phyloP scores from a whole-genome alignment of 2,888 invertebrate genomes.

The Pandemis heparana region DNA sequence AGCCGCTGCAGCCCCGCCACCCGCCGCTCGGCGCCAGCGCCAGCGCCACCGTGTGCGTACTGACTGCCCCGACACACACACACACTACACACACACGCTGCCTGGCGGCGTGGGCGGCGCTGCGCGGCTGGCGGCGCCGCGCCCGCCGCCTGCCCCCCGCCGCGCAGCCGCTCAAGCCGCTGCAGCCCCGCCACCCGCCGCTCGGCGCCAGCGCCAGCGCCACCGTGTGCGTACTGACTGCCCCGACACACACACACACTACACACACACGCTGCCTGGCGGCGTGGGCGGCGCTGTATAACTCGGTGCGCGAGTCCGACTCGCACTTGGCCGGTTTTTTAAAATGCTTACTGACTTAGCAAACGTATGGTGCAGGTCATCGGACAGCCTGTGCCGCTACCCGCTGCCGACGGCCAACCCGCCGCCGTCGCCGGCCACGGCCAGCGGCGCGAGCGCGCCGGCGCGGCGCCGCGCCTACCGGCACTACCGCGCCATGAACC shows the following conservation, averaged over 20 bases:
- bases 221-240: too few relatives aligned
- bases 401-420: slow-evolving; percentile 95
- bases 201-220: slow-evolving; percentile 59
- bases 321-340: too few relatives aligned
- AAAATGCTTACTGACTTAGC: background rate
- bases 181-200: slow-evolving; percentile 47
- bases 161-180: slow-evolving; percentile 15
- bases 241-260: too few relatives aligned
- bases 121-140: slow-evolving; percentile 56
- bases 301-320: too few relatives aligned
- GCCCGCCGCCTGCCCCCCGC: slow-evolving; percentile 9
- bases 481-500: slow-evolving; percentile 92
- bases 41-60: slow-evolving; percentile 77
- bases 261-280: slow-evolving; percentile 55
- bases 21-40: slow-evolving; percentile 52
- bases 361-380: slow-evolving; percentile 71
- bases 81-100: too few relatives aligned
- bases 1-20: slow-evolving; percentile 41
- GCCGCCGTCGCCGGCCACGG: slow-evolving; percentile 93
- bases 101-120: slow-evolving; percentile 59
- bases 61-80: too few relatives aligned
- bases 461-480: slow-evolving; percentile 91
- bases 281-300: slow-evolving; percentile 59
- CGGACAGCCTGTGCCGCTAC: slow-evolving; percentile 89
- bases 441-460: slow-evolving; percentile 87